These are phyloP conservation scores for Peromyscus maniculatus DNA, from an alignment of 2,113 vertebrate genomes.

Conservation along the genomic window DNA sequence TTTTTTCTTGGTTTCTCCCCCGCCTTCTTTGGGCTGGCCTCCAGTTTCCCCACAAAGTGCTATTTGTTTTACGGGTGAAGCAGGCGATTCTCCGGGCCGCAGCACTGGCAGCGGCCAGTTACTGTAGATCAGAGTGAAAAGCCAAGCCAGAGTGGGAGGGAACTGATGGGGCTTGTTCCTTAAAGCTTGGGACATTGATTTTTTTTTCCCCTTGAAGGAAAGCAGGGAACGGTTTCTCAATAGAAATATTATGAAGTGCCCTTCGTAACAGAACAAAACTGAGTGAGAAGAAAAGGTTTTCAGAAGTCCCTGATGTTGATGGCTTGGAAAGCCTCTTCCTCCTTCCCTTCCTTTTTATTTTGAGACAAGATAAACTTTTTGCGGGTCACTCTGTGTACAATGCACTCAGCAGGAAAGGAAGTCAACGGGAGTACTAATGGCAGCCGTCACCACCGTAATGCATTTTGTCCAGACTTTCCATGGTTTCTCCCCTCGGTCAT, in stretches of 20 bases:
- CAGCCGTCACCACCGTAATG: background rate
- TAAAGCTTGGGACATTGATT: slow-evolving; percentile 58
- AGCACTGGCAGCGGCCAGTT: slow-evolving; percentile 76
- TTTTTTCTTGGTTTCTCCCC: slow-evolving; percentile 65
- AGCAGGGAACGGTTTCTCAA: slow-evolving; percentile 54
- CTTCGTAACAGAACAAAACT: slow-evolving; percentile 48
- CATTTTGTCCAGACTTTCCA: background rate
- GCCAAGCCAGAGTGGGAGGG: slow-evolving; percentile 71
- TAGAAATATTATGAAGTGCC: slow-evolving; percentile 66
- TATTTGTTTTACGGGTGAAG: slow-evolving; percentile 81
- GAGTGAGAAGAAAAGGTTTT: slow-evolving; percentile 55
- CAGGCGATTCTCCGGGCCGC: slow-evolving; percentile 77
- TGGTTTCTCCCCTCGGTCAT: background rate
- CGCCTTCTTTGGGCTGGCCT: slow-evolving; percentile 74
- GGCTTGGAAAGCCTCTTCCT: background rate
- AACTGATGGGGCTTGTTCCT: slow-evolving; percentile 62
- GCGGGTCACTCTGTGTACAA: background rate
- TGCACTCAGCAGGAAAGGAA: background rate
- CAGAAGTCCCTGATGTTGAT: slow-evolving; percentile 7
- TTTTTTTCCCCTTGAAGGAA: slow-evolving; percentile 30
- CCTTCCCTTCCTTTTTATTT: background rate
- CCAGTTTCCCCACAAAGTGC: slow-evolving; percentile 82
- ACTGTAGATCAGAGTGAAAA: slow-evolving; percentile 74
- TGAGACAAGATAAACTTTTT: background rate
- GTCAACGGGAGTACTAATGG: background rate